Evolutionary conservation across 2,797 vertebrate species (phyloP).

Genomic region (Coendou prehensilis): DNA sequence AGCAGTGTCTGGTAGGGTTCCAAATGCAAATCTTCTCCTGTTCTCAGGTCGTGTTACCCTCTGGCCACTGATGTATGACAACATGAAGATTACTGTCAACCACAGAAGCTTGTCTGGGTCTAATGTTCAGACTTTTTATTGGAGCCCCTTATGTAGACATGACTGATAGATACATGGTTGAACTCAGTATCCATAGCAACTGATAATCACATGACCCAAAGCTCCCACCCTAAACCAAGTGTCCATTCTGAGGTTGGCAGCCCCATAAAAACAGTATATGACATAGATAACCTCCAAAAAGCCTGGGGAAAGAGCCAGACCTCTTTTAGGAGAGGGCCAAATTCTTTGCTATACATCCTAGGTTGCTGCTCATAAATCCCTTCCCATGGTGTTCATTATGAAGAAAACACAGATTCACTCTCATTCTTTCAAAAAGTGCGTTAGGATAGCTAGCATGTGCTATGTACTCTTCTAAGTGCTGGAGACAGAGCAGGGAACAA

Average conservation of each 20-base stretch:
- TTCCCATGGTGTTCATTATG: not conserved
- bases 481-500: not conserved
- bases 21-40: not conserved
- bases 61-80: not conserved
- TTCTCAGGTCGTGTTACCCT: not conserved
- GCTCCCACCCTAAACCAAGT: not conserved
- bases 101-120: not conserved
- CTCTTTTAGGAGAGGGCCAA: not conserved
- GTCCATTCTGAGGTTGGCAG: not conserved
- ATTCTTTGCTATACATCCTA: not conserved
- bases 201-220: not conserved
- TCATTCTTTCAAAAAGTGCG: slow-evolving; percentile 25
- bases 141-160: not conserved
- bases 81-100: not conserved
- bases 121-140: not conserved
- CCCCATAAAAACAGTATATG: not conserved
- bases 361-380: not conserved
- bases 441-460: not conserved
- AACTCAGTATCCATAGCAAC: not conserved
- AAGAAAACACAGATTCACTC: not conserved
- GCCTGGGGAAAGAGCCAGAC: not conserved
- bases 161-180: not conserved
- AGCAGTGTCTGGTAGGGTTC: not conserved
- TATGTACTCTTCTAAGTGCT: not conserved
- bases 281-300: not conserved